Conservation (phyloP, 2,888 invertebrate genomes). For the Lasioglossum vierecki region DNA sequence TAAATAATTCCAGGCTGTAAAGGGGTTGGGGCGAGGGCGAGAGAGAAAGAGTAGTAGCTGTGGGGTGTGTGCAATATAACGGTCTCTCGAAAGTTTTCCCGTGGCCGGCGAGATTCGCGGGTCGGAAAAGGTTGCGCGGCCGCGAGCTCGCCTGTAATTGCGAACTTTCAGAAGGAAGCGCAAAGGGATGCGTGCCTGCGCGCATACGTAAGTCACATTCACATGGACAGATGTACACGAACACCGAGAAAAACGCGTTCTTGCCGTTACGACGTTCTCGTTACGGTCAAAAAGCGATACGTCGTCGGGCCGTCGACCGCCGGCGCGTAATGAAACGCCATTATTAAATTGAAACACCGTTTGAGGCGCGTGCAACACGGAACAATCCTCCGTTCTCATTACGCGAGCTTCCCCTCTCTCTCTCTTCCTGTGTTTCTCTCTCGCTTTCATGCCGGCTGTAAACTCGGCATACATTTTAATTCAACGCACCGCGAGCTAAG, state of each 20-base stretch:
- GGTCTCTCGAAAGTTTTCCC: constrained; percentile 15
- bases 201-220: background rate
- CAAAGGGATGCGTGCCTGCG: background rate
- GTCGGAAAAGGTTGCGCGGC: constrained; percentile 20
- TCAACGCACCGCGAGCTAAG: constrained; percentile 54
- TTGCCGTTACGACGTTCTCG: constrained; percentile 22
- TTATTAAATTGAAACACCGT: constrained; percentile 61
- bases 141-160: constrained; percentile 33
- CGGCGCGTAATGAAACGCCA: constrained; percentile 48
- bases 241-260: constrained; percentile 29
- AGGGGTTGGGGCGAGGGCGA: background rate
- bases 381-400: constrained; percentile 63
- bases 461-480: constrained; percentile 61
- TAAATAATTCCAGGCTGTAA: constrained; percentile 8
- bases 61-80: constrained; percentile 3
- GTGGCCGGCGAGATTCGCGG: background rate
- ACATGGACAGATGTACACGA: background rate
- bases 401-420: constrained; percentile 1
- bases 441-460: background rate
- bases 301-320: constrained; percentile 17
- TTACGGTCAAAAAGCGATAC: constrained; percentile 55
- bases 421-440: no score
- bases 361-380: constrained; percentile 51
- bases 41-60: background rate
- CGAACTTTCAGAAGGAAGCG: constrained; percentile 35